Evolutionary conservation across 2,888 invertebrate genomes (phyloP).

Genomic region (Litoditis marina): DNA sequence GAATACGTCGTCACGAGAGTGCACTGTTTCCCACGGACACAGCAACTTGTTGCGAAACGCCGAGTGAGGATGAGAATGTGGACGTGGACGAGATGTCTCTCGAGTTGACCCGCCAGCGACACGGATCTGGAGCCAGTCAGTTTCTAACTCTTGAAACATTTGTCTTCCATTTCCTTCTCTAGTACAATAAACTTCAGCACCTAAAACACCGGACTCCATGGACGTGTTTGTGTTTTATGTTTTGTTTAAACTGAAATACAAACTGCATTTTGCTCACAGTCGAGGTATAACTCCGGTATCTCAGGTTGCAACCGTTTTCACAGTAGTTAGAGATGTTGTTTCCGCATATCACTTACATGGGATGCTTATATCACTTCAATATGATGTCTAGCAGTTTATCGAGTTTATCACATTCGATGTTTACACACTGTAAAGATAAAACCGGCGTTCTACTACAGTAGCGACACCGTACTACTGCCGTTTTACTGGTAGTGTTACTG

Average conservation of each 20-base stretch:
- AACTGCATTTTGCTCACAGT: not conserved
- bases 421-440: too few species aligned
- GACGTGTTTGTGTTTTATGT: not conserved
- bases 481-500: too few species aligned
- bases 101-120: constrained; percentile 18
- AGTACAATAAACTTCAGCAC: not conserved
- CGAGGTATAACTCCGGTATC: too few species aligned
- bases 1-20: constrained; percentile 38
- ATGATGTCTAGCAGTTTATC: too few species aligned
- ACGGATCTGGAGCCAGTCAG: constrained; percentile 29
- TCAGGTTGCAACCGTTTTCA: too few species aligned
- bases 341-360: too few species aligned
- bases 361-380: too few species aligned
- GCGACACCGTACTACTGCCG: too few species aligned
- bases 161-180: not conserved
- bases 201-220: not conserved
- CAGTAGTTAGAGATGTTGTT: too few species aligned
- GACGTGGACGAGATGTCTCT: constrained; percentile 23
- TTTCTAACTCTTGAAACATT: not conserved
- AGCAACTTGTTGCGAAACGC: constrained; percentile 15
- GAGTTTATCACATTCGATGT: too few species aligned
- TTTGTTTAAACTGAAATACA: not conserved
- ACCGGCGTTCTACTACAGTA: too few species aligned
- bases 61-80: constrained; percentile 17
- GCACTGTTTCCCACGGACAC: constrained; percentile 1